Conservation (phyloP, 2,888 invertebrate species). For the Agonum fuliginosum region DNA sequence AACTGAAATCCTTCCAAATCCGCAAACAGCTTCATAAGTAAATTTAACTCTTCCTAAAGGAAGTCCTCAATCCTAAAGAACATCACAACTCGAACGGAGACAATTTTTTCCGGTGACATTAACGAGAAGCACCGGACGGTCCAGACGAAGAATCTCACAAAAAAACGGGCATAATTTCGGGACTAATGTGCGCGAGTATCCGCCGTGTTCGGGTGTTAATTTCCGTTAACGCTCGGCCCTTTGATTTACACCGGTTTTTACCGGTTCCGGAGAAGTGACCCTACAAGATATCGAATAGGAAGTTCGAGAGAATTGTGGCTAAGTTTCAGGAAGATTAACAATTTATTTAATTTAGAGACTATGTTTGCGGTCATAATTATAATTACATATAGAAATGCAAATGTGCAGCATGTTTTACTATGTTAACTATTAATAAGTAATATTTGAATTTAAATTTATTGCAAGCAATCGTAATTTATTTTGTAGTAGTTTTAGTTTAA, state of each 20-base stretch:
- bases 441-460: no score
- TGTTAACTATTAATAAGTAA: no score
- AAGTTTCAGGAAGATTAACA: neutral
- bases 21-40: neutral
- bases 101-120: constrained; percentile 24
- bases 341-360: constrained; percentile 4
- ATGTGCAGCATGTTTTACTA: no score
- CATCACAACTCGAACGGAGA: neutral
- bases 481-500: no score
- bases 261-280: constrained; percentile 37
- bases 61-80: neutral
- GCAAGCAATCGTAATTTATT: no score
- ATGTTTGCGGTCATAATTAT: no score
- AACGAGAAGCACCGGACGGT: constrained; percentile 21
- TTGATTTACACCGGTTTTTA: constrained; percentile 56
- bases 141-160: constrained; percentile 4
- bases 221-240: constrained; percentile 47
- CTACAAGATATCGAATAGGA: neutral
- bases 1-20: neutral
- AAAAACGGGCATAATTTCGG: constrained; percentile 52
- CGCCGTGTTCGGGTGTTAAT: constrained; percentile 53
- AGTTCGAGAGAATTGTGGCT: constrained; percentile 1
- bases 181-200: constrained; percentile 42
- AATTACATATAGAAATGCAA: no score
- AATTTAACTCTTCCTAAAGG: constrained; percentile 6